phyloP scores from a whole-genome alignment of 2,113 vertebrate genomes.

The Anoplopoma fimbria region DNA sequence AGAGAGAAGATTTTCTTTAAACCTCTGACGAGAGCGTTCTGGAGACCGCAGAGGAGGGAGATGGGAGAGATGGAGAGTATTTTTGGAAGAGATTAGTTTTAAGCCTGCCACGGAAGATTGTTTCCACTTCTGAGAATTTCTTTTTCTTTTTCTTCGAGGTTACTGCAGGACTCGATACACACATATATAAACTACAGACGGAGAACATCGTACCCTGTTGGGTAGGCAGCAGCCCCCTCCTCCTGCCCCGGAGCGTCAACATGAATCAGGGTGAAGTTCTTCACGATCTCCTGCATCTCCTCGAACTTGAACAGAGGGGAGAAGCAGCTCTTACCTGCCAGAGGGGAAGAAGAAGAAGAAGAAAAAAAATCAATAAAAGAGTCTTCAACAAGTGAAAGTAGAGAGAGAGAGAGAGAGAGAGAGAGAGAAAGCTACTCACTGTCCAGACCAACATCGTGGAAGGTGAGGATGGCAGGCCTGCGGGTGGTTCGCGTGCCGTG shows the following conservation, averaged over 20 bases:
- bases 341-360: slow-evolving; percentile 6
- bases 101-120: slow-evolving; percentile 44
- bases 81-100: slow-evolving; percentile 58
- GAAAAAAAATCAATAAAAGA: background rate
- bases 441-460: slow-evolving; percentile 92
- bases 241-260: slow-evolving; percentile 92
- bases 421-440: slow-evolving; percentile 81
- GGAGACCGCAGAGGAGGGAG: background rate
- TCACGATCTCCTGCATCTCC: slow-evolving; percentile 95
- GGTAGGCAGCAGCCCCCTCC: slow-evolving; percentile 87
- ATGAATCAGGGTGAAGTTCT: slow-evolving; percentile 92
- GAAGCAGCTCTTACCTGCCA: slow-evolving; percentile 93
- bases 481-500: slow-evolving; percentile 89
- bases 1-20: slow-evolving; percentile 52
- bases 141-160: slow-evolving; percentile 1
- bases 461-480: slow-evolving; percentile 91
- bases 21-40: slow-evolving; percentile 37
- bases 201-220: slow-evolving; percentile 82
- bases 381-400: background rate
- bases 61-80: slow-evolving; percentile 47
- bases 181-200: background rate
- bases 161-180: background rate
- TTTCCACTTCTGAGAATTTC: slow-evolving; percentile 10
- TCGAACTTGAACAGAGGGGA: slow-evolving; percentile 89
- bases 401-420: background rate